Evolutionary conservation across 2,113 vertebrate species (phyloP).

Genomic region (Corythornis madagascariensis): DNA sequence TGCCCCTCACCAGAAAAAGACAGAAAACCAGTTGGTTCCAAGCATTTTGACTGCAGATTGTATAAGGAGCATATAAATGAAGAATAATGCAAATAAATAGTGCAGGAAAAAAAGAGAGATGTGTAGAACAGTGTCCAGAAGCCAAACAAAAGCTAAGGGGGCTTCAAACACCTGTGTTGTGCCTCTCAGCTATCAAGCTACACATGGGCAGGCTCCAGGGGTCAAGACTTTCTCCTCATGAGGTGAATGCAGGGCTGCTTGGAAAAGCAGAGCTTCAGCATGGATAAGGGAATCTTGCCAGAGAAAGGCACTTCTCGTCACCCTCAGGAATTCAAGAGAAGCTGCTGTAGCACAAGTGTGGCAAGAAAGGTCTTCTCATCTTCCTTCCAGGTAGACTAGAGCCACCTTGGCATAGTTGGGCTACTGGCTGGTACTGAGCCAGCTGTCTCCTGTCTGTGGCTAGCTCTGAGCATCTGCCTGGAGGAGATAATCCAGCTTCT

Average conservation of each 20-base stretch:
- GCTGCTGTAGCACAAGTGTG: background rate
- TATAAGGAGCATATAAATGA: background rate
- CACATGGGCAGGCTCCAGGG: background rate
- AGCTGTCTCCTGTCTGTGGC: background rate
- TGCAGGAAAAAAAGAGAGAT: background rate
- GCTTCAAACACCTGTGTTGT: background rate
- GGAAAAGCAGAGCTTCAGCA: background rate
- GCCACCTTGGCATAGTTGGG: background rate
- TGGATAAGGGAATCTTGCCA: background rate
- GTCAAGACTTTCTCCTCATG: background rate
- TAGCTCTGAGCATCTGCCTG: background rate
- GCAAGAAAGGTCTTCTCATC: background rate
- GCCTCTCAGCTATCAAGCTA: background rate
- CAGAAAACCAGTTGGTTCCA: background rate
- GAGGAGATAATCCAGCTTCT: background rate
- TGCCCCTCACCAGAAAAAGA: background rate
- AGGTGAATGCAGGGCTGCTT: background rate
- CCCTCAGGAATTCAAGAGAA: background rate
- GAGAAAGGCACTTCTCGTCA: background rate
- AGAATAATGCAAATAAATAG: background rate
- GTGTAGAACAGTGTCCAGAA: background rate
- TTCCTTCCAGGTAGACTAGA: background rate
- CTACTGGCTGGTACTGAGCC: background rate
- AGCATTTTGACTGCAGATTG: background rate
- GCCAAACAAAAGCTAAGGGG: background rate